These are phyloP conservation scores for Rhinogobius similis DNA, from an alignment of 2,113 vertebrate genomes.

Conservation along the genomic window DNA sequence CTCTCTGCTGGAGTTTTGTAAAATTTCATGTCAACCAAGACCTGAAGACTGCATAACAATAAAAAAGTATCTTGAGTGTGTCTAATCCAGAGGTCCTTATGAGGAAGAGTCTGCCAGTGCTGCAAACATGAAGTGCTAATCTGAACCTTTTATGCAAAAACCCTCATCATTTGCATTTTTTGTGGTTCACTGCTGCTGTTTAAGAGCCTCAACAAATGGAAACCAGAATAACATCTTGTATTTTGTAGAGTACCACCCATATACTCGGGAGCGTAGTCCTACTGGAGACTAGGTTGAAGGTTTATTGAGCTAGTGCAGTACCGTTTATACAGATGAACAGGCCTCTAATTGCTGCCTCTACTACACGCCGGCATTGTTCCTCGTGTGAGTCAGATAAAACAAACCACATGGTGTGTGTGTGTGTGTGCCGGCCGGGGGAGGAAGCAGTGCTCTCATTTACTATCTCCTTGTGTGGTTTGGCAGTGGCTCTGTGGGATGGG, in stretches of 20 bases:
- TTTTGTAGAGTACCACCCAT: constrained; percentile 25
- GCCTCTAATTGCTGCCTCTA: constrained; percentile 62
- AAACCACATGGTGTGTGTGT: constrained; percentile 63
- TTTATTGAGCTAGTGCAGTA: constrained; percentile 60
- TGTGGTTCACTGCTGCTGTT: background rate
- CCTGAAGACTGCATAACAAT: too few species aligned
- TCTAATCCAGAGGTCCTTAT: background rate
- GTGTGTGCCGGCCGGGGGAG: constrained; percentile 42
- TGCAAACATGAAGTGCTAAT: background rate
- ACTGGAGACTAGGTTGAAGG: constrained; percentile 39
- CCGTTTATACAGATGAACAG: constrained; percentile 53
- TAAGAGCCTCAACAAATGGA: constrained; percentile 30
- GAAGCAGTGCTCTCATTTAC: constrained; percentile 62
- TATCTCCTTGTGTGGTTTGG: constrained; percentile 80
- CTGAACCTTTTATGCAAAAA: background rate
- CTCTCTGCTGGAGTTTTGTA: background rate
- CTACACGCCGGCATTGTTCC: constrained; percentile 60
- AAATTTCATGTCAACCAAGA: too few species aligned
- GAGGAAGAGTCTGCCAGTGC: background rate
- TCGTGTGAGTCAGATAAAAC: constrained; percentile 60
- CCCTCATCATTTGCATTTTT: background rate
- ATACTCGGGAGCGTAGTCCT: constrained; percentile 12
- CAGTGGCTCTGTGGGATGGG: constrained; percentile 62
- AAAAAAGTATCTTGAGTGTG: background rate
- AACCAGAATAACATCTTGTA: constrained; percentile 41